Percentiles rank a stretch among this genome's conserved stretches.
phyloP scores from a whole-genome alignment of 2,888 invertebrate genomes.

The Encarsia formosa region DNA sequence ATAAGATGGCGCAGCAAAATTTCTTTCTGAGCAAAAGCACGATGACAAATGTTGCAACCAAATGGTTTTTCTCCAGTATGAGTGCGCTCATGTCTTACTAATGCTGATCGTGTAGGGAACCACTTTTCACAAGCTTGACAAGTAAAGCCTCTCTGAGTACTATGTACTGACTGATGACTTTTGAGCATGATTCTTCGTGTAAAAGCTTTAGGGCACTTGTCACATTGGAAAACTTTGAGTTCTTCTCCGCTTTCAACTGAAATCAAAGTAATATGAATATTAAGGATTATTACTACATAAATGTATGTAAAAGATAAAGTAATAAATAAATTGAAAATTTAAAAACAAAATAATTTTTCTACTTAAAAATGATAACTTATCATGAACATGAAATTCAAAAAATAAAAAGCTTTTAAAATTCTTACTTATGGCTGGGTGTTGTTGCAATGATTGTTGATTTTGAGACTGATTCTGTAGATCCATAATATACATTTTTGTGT shows the following conservation, averaged over 20 bases:
- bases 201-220: conserved; percentile 62
- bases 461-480: conserved; percentile 33
- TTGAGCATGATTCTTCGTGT: conserved; percentile 58
- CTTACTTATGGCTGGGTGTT: conserved; percentile 13
- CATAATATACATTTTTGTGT: conserved; percentile 47
- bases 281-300: no score
- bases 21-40: conserved; percentile 70
- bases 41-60: conserved; percentile 55
- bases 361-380: no score
- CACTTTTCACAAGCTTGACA: conserved; percentile 63
- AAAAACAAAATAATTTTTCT: no score
- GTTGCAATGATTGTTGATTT: conserved; percentile 12
- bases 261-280: no score
- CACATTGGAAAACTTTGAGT: conserved; percentile 59
- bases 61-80: conserved; percentile 59
- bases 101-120: conserved; percentile 65
- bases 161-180: conserved; percentile 62
- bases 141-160: conserved; percentile 57
- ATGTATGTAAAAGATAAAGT: no score
- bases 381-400: no score
- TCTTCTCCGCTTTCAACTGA: conserved; percentile 45
- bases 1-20: conserved; percentile 54
- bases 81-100: conserved; percentile 65
- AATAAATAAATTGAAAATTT: no score
- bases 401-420: not conserved